These are phyloP conservation scores for Pachypanchax playfairii DNA, from an alignment of 2,113 vertebrate genomes.

Conservation along the genomic window DNA sequence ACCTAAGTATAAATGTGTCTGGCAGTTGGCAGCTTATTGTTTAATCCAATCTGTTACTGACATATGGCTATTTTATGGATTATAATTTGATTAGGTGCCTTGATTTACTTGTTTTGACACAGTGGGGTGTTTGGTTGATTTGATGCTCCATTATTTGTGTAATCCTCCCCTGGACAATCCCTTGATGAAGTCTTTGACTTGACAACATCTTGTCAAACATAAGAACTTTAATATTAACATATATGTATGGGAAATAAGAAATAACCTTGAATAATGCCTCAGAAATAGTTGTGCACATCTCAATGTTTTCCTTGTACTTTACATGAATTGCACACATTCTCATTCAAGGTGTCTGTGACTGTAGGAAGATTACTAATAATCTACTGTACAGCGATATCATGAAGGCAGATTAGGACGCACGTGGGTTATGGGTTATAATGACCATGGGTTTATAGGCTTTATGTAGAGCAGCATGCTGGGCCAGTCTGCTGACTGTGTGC, in stretches of 20 bases:
- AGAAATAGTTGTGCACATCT: neutral
- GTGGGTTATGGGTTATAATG: conserved; percentile 39
- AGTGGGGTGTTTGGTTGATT: neutral
- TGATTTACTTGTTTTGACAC: neutral
- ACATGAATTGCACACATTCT: conserved; percentile 11
- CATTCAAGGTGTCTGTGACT: conserved; percentile 30
- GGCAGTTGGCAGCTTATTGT: conserved; percentile 23
- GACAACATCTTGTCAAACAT: too few relatives aligned
- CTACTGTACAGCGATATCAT: conserved; percentile 54
- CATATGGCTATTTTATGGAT: conserved; percentile 31
- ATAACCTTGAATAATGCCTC: neutral
- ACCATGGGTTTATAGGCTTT: conserved; percentile 59
- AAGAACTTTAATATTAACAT: too few relatives aligned
- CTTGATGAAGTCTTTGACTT: too few relatives aligned
- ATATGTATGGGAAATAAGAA: too few relatives aligned
- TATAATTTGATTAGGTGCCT: conserved; percentile 13
- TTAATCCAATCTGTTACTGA: conserved; percentile 28
- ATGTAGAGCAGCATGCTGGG: conserved; percentile 37
- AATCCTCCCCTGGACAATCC: neutral
- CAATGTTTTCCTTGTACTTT: neutral
- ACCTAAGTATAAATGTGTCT: neutral
- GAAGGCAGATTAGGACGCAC: conserved; percentile 65
- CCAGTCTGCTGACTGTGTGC: conserved; percentile 49
- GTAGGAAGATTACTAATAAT: conserved; percentile 73
- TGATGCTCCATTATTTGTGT: neutral